These are phyloP conservation scores for Hydractinia symbiolongicarpus DNA, from an alignment of 30 jellyfish, hydroid and myxozoan species.

Conservation along the genomic window DNA sequence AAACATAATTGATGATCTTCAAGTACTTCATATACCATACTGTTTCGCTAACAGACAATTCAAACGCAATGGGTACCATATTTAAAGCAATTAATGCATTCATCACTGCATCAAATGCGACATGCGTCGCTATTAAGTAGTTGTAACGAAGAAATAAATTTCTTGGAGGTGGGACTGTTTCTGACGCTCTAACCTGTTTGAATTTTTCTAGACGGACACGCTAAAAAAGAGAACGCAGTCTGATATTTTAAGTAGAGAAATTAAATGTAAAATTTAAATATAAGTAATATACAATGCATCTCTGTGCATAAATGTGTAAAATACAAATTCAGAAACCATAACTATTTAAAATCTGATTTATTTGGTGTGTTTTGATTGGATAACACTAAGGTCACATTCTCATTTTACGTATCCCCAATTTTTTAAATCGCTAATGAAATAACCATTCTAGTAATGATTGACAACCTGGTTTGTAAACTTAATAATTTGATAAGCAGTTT, in stretches of 20 bases:
- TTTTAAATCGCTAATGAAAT: background rate
- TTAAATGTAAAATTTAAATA: too few species aligned
- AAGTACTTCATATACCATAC: conserved; percentile 41
- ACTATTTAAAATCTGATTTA: too few species aligned
- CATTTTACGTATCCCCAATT: too few species aligned
- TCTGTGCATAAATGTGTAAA: too few species aligned
- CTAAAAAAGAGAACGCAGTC: conserved; percentile 20
- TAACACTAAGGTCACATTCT: too few species aligned
- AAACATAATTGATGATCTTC: conserved; percentile 67
- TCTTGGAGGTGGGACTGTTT: conserved; percentile 90
- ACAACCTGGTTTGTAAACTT: background rate
- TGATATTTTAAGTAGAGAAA: background rate
- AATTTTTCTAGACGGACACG: conserved; percentile 48
- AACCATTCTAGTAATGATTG: background rate
- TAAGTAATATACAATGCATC: too few species aligned
- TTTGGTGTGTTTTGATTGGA: too few species aligned
- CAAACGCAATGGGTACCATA: conserved; percentile 71
- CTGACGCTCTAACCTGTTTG: conserved; percentile 75
- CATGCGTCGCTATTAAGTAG: conserved; percentile 87
- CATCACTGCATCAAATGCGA: conserved; percentile 71
- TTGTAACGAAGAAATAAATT: conserved; percentile 78
- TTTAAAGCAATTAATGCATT: conserved; percentile 62
- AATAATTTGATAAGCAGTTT: too few species aligned
- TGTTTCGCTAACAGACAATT: conserved; percentile 45
- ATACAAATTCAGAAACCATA: too few species aligned